Evolutionary conservation across 1,140 invertebrate species (phyloP).

Genomic region (Brevipalpus yothersi): DNA sequence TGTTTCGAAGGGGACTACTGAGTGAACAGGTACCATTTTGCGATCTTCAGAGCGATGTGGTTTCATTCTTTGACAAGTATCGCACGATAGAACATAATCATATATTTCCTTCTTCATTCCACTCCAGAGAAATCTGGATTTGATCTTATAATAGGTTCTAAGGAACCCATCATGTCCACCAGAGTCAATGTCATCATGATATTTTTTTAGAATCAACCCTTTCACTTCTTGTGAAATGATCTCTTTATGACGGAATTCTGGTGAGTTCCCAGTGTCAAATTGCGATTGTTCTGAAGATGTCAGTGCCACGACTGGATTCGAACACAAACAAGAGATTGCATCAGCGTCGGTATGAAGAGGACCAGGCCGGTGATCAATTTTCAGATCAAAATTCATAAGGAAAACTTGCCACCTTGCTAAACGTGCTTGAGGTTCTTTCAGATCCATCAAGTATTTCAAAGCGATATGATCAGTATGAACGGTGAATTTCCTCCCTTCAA

Average conservation of each 20-base stretch:
- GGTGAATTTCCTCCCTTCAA: slow-evolving; percentile 7
- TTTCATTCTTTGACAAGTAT: neutral
- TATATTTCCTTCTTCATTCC: neutral
- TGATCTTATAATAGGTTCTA: neutral
- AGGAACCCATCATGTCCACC: neutral
- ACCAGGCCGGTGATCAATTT: neutral
- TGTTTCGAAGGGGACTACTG: too few species aligned
- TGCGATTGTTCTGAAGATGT: too few species aligned
- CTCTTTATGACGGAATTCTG: too few species aligned
- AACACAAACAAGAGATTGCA: neutral
- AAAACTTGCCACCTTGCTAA: too few species aligned
- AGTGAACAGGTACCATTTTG: neutral
- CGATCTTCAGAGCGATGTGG: neutral
- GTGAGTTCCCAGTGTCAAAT: too few species aligned
- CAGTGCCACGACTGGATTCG: neutral
- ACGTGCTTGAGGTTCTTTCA: slow-evolving; percentile 1
- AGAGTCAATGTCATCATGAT: neutral
- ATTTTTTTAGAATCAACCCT: neutral
- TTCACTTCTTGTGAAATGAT: too few species aligned
- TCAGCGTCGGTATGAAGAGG: neutral
- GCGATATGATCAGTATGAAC: neutral
- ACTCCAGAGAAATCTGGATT: neutral
- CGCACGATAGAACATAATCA: too few species aligned
- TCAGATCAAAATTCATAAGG: neutral
- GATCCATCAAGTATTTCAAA: neutral